These are phyloP conservation scores for Gopherus flavomarginatus DNA, from an alignment of 2,113 vertebrate species.

Conservation along the genomic window DNA sequence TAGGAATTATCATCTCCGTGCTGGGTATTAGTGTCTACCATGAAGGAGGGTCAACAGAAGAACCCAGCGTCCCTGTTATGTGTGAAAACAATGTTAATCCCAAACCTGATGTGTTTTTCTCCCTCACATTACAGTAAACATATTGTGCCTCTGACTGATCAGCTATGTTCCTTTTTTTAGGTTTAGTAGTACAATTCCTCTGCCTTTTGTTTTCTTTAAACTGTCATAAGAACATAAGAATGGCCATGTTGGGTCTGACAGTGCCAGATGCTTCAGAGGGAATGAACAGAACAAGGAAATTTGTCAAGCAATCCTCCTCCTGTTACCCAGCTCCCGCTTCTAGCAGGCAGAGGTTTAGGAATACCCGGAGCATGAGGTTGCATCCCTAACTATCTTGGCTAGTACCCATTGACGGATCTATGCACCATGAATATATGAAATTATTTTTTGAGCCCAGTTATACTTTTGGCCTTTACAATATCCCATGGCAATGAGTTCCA, in stretches of 20 bases:
- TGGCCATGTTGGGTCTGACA: not conserved
- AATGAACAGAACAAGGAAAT: not conserved
- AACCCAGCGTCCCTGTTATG: accelerated
- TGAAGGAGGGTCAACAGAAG: not conserved
- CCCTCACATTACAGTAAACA: not conserved
- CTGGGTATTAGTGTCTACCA: not conserved
- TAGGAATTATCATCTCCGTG: not conserved
- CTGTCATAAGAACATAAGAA: not conserved
- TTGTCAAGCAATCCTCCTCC: not conserved
- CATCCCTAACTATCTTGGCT: not conserved
- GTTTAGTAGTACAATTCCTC: not conserved
- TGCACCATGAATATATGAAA: not conserved
- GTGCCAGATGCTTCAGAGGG: not conserved
- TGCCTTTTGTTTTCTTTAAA: not conserved
- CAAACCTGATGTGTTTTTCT: not conserved
- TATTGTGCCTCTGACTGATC: not conserved
- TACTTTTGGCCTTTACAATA: not conserved
- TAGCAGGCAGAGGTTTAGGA: not conserved
- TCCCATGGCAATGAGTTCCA: not conserved
- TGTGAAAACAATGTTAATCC: not conserved
- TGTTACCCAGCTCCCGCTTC: not conserved
- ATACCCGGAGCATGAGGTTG: not conserved
- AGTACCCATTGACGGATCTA: not conserved
- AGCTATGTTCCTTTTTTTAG: not conserved
- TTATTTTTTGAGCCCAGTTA: not conserved